Evolutionary conservation across 2,797 vertebrate species (phyloP).

Genomic region (Borostomias antarcticus): DNA sequence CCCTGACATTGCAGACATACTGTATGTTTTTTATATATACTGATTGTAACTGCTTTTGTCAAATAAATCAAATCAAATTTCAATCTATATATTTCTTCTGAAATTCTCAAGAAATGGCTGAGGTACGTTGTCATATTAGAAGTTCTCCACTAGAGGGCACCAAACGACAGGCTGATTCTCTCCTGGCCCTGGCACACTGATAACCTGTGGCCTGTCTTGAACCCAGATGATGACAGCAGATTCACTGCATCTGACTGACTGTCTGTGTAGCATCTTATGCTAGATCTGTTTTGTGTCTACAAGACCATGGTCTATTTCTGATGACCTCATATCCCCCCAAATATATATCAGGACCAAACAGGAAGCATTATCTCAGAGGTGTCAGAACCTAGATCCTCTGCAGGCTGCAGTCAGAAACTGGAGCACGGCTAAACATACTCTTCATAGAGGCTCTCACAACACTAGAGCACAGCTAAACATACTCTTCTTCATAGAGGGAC

Average conservation of each 20-base stretch:
- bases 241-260: slow-evolving; percentile 35
- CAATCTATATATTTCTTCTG: too few species aligned
- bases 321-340: slow-evolving; percentile 52
- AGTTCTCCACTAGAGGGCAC: slow-evolving; percentile 55
- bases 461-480: background rate
- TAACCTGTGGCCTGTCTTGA: background rate
- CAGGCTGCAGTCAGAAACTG: slow-evolving; percentile 37
- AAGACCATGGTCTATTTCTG: slow-evolving; percentile 60
- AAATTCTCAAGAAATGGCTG: slow-evolving; percentile 27
- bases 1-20: too few species aligned
- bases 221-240: slow-evolving; percentile 3
- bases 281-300: slow-evolving; percentile 51
- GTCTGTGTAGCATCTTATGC: background rate
- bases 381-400: slow-evolving; percentile 49
- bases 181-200: background rate
- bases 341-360: slow-evolving; percentile 51
- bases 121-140: background rate
- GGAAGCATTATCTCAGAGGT: slow-evolving; percentile 54
- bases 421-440: slow-evolving; percentile 49
- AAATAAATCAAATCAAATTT: too few species aligned
- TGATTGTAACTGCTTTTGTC: too few species aligned
- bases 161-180: slow-evolving; percentile 38
- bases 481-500: slow-evolving; percentile 37
- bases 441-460: slow-evolving; percentile 51
- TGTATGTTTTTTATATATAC: too few species aligned